Percentiles rank a stretch among this genome's conserved stretches.
Evolutionary conservation across 2,888 invertebrate species (phyloP).

Genomic region (Villa cingulata): DNA sequence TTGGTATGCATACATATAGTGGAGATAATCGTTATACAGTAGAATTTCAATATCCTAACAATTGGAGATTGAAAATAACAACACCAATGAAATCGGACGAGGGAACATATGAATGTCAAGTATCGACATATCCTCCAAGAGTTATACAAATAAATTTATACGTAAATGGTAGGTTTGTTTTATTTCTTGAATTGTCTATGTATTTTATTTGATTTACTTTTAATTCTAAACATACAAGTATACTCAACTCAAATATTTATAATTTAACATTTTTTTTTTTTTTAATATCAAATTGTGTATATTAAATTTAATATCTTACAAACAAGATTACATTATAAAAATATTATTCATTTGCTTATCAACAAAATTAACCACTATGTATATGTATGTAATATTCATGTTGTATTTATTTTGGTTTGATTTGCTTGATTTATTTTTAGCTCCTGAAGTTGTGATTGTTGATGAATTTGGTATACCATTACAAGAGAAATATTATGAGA

Average conservation of each 20-base stretch:
- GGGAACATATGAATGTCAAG: constrained; percentile 41
- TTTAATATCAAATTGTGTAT: too few species aligned
- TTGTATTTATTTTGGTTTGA: too few species aligned
- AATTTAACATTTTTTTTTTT: too few species aligned
- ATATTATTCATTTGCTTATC: too few species aligned
- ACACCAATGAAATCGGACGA: constrained; percentile 40
- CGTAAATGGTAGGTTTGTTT: constrained; percentile 35
- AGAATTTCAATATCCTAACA: constrained; percentile 43
- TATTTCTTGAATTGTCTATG: too few species aligned
- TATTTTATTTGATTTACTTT: too few species aligned
- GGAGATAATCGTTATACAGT: constrained; percentile 47
- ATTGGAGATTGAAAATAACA: constrained; percentile 42
- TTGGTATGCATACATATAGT: constrained; percentile 52
- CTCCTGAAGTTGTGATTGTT: constrained; percentile 42
- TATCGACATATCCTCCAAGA: constrained; percentile 42
- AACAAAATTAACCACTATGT: too few species aligned
- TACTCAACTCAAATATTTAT: too few species aligned
- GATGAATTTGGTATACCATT: constrained; percentile 41
- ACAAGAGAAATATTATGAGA: constrained; percentile 42
- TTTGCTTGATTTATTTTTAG: constrained; percentile 23
- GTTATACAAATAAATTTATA: constrained; percentile 39
- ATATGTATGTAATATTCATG: too few species aligned
- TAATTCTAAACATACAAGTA: too few species aligned
- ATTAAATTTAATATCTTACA: too few species aligned
- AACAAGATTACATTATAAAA: too few species aligned